phyloP scores from a whole-genome alignment of 2,797 vertebrate species.

The Chelmon rostratus region DNA sequence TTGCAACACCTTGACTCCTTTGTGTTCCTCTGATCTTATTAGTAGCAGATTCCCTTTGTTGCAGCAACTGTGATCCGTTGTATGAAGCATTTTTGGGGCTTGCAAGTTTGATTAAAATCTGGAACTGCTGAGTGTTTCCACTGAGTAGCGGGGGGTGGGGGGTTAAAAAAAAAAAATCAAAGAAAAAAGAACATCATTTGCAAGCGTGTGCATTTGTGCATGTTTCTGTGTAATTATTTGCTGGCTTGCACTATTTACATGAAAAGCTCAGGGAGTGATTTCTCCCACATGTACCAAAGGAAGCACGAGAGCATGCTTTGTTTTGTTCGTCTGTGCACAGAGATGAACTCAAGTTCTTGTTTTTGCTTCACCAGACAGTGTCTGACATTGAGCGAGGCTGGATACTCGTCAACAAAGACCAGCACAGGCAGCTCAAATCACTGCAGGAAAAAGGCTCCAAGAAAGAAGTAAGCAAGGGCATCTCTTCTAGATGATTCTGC shows the following conservation, averaged over 20 bases:
- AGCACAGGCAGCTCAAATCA: constrained; percentile 97
- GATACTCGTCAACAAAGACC: constrained; percentile 98
- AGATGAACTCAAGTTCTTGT: constrained; percentile 46
- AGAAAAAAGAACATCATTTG: constrained; percentile 12
- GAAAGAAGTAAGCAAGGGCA: constrained; percentile 91
- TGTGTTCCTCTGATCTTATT: constrained; percentile 44
- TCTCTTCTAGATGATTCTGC: constrained; percentile 3
- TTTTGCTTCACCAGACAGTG: constrained; percentile 87
- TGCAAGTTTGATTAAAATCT: constrained; percentile 52
- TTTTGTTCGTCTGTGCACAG: constrained; percentile 33
- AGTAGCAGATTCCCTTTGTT: constrained; percentile 25
- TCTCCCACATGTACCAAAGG: constrained; percentile 5
- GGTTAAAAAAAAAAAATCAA: constrained; percentile 1
- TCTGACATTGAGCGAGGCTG: constrained; percentile 96
- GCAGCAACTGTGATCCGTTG: constrained; percentile 32
- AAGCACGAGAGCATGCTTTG: constrained; percentile 1
- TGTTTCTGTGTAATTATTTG: constrained; percentile 38
- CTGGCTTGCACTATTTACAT: constrained; percentile 20
- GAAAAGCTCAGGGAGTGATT: constrained; percentile 1
- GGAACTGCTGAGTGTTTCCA: constrained; percentile 28
- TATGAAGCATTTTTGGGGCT: constrained; percentile 39
- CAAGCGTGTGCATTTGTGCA: constrained; percentile 1
- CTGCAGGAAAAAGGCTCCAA: constrained; percentile 99
- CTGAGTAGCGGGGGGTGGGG: constrained; percentile 5
- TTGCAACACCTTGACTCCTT: constrained; percentile 44